Percentiles rank a stretch among this genome's conserved stretches.
phyloP scores from a whole-genome alignment of 2,888 invertebrate genomes.

The Eupithecia subumbrata region DNA sequence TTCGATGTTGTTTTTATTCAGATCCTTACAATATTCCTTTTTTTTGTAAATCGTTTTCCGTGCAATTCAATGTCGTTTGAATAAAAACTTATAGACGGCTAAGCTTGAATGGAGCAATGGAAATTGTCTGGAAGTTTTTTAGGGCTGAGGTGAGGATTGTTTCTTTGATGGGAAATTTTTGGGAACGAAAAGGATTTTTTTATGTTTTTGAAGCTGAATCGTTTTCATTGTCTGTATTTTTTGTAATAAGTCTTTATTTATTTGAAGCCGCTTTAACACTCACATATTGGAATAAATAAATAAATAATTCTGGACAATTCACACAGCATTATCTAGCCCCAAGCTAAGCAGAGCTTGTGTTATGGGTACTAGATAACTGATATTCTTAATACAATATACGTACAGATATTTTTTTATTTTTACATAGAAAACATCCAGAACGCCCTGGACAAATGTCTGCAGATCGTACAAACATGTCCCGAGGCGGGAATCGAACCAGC shows the following conservation, averaged over 20 bases:
- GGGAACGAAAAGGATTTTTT: not conserved
- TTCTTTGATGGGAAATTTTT: conserved; percentile 27
- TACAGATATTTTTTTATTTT: no score
- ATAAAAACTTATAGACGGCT: conserved; percentile 49
- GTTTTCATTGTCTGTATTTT: not conserved
- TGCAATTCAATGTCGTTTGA: conserved; percentile 53
- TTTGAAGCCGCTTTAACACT: not conserved
- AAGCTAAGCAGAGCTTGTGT: no score
- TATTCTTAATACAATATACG: no score
- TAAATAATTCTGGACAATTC: no score
- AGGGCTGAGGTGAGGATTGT: conserved; percentile 31
- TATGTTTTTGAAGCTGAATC: conserved; percentile 2
- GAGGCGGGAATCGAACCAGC: no score
- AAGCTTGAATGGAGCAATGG: conserved; percentile 34
- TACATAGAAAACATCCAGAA: no score
- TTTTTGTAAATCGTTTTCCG: conserved; percentile 45
- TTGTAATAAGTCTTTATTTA: not conserved
- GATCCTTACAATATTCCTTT: conserved; percentile 49
- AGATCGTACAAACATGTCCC: no score
- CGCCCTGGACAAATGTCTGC: no score
- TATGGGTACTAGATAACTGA: no score
- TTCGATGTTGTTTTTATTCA: conserved; percentile 39
- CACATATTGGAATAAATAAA: not conserved
- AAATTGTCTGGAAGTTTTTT: conserved; percentile 29
- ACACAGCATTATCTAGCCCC: no score